Conservation (phyloP, 2,888 invertebrate species). For the Tetranychus piercei region DNA sequence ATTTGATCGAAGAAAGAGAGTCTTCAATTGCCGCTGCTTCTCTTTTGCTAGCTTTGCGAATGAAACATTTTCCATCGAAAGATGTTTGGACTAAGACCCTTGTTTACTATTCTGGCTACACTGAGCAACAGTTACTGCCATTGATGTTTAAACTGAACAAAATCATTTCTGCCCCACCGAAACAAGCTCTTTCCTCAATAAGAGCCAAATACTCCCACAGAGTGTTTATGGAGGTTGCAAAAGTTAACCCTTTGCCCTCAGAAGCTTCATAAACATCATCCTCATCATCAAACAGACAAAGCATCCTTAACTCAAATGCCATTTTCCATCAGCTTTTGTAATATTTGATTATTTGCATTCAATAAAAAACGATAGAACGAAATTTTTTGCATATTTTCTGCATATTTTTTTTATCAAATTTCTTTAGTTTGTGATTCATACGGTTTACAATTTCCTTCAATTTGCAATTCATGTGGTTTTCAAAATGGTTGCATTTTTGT, state of each 20-base stretch:
- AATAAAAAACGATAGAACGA: too few relatives aligned
- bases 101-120: constrained; percentile 45
- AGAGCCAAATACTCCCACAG: constrained; percentile 50
- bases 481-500: too few relatives aligned
- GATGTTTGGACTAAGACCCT: constrained; percentile 33
- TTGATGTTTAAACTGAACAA: constrained; percentile 54
- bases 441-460: too few relatives aligned
- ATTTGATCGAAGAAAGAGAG: constrained; percentile 54
- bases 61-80: constrained; percentile 46
- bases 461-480: too few relatives aligned
- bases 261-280: too few relatives aligned
- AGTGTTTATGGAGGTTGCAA: constrained; percentile 79
- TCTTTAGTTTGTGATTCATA: too few relatives aligned
- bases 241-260: constrained; percentile 40
- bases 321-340: too few relatives aligned
- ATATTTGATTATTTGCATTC: too few relatives aligned
- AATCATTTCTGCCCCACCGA: constrained; percentile 38
- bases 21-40: constrained; percentile 77
- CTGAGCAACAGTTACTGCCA: constrained; percentile 49
- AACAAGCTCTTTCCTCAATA: background rate
- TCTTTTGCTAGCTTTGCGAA: constrained; percentile 64
- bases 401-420: too few relatives aligned
- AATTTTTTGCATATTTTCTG: too few relatives aligned
- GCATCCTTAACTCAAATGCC: too few relatives aligned
- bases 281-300: too few relatives aligned